Conservation (phyloP, 1,140 invertebrate species). For the Tribolium madens region DNA sequence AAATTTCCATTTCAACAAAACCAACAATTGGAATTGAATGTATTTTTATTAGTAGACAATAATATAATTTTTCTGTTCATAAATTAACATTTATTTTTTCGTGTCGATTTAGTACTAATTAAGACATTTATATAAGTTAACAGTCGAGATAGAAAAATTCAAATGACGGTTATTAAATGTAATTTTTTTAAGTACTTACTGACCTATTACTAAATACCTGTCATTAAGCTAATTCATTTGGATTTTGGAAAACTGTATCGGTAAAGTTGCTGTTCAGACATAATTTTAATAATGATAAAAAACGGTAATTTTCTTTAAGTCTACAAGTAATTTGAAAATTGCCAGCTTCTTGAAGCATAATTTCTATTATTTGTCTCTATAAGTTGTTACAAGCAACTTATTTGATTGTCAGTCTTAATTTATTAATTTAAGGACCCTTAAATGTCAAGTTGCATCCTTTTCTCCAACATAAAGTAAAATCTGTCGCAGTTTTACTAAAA, state of each 20-base stretch:
- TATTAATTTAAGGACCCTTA: no score
- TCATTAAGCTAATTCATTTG: slow-evolving; percentile 23
- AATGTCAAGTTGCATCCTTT: no score
- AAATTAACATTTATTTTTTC: background rate
- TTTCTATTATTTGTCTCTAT: slow-evolving; percentile 6
- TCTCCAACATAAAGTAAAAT: no score
- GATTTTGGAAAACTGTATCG: background rate
- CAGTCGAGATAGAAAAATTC: background rate
- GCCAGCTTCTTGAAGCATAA: background rate
- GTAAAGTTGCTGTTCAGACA: no score
- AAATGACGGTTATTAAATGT: background rate
- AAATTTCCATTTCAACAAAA: slow-evolving; percentile 30
- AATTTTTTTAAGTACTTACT: slow-evolving; percentile 6
- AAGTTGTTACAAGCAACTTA: no score
- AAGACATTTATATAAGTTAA: slow-evolving; percentile 10
- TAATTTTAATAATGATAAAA: slow-evolving; percentile 27
- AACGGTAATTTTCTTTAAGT: slow-evolving; percentile 4
- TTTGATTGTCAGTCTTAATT: no score
- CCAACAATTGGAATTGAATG: background rate
- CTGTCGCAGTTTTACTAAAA: background rate
- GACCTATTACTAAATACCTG: background rate
- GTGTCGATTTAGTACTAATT: background rate
- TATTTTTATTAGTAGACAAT: slow-evolving; percentile 23
- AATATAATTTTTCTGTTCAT: background rate
- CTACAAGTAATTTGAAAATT: slow-evolving; percentile 1